These are phyloP conservation scores for Leucophenga varia DNA, from an alignment of 1,140 invertebrate species.

Conservation along the genomic window DNA sequence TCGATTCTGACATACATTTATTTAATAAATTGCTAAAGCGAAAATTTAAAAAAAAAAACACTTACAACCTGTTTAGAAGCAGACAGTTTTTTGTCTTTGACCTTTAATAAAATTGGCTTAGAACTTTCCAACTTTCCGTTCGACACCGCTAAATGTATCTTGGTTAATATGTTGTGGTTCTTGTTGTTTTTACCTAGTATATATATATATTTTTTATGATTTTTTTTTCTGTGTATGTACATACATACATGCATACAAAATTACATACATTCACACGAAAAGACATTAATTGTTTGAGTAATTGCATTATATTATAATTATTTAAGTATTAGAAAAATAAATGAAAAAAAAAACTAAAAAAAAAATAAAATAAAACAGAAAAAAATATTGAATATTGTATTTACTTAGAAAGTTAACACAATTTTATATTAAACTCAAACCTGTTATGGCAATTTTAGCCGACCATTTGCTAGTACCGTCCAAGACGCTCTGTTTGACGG, in stretches of 20 bases:
- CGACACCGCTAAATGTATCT: too few relatives aligned
- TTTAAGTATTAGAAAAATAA: not conserved
- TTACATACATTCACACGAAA: slow-evolving; percentile 22
- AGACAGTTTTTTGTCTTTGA: too few relatives aligned
- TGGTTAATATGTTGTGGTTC: too few relatives aligned
- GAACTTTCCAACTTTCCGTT: too few relatives aligned
- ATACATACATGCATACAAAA: slow-evolving; percentile 26
- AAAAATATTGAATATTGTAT: slow-evolving; percentile 9
- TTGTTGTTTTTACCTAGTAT: slow-evolving; percentile 3
- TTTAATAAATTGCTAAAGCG: too few relatives aligned
- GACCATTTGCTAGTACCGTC: slow-evolving; percentile 99
- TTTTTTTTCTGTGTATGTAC: slow-evolving; percentile 9
- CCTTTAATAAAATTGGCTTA: too few relatives aligned
- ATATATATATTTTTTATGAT: not conserved
- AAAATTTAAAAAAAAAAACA: too few relatives aligned
- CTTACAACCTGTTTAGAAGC: too few relatives aligned
- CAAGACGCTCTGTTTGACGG: slow-evolving; percentile 96
- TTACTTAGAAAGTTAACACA: not conserved
- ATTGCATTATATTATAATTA: slow-evolving; percentile 7
- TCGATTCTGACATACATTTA: too few relatives aligned
- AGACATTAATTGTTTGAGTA: too few relatives aligned
- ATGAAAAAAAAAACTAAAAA: slow-evolving; percentile 6
- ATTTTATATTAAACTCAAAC: slow-evolving; percentile 84
- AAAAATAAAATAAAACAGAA: slow-evolving; percentile 12
- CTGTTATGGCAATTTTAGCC: slow-evolving; percentile 99